Conservation (phyloP, 2,888 invertebrate species). For the Microdon myrmicae region DNA sequence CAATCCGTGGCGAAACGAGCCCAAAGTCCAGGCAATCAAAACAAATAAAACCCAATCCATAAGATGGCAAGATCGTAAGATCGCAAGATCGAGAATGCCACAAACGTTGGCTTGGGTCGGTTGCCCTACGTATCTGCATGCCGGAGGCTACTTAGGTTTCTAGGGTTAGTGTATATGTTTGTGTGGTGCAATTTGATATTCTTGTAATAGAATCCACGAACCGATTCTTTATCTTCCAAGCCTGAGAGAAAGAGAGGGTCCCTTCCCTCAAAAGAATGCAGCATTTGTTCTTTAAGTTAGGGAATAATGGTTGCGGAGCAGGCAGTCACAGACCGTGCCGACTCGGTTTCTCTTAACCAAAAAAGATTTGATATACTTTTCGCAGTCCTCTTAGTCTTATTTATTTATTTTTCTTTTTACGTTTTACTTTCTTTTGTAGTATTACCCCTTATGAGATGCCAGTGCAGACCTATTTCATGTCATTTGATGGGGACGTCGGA, state of each 20-base stretch:
- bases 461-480: slow-evolving; percentile 21
- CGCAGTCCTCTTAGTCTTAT: background rate
- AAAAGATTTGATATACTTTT: slow-evolving; percentile 21
- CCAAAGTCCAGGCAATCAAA: slow-evolving; percentile 35
- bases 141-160: slow-evolving; percentile 45
- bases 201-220: slow-evolving; percentile 54
- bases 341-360: slow-evolving; percentile 15
- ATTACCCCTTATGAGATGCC: background rate
- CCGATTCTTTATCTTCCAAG: slow-evolving; percentile 46
- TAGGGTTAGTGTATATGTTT: too few species aligned
- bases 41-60: slow-evolving; percentile 43
- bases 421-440: slow-evolving; percentile 3
- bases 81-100: slow-evolving; percentile 12
- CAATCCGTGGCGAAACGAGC: slow-evolving; percentile 42
- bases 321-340: slow-evolving; percentile 17
- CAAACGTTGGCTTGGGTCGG: too few species aligned
- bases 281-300: slow-evolving; percentile 20
- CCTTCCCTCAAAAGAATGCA: slow-evolving; percentile 32
- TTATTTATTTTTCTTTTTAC: background rate
- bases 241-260: background rate
- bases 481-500: slow-evolving; percentile 37
- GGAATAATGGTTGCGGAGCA: background rate
- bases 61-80: too few species aligned
- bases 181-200: slow-evolving; percentile 53
- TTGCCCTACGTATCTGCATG: slow-evolving; percentile 14